Conservation (phyloP, 2,113 vertebrate genomes). For the Nannobrachium achirus region DNA sequence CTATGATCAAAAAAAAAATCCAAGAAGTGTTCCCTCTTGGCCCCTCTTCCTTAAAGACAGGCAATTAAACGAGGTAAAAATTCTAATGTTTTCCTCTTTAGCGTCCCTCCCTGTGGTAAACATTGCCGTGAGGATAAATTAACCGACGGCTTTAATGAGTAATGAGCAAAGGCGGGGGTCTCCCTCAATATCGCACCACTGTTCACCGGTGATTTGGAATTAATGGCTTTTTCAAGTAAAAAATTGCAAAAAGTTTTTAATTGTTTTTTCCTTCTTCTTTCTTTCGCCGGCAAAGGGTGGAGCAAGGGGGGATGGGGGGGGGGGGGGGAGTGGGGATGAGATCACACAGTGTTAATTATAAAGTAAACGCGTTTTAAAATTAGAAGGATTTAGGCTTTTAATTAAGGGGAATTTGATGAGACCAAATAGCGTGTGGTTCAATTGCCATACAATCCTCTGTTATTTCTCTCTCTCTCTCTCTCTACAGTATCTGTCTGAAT, state of each 20-base stretch:
- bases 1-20: slow-evolving; percentile 63
- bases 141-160: slow-evolving; percentile 77
- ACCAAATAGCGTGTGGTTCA: slow-evolving; percentile 68
- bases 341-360: slow-evolving; percentile 83
- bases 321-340: slow-evolving; percentile 35
- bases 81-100: slow-evolving; percentile 73
- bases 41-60: slow-evolving; percentile 58
- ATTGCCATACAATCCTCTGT: slow-evolving; percentile 57
- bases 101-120: slow-evolving; percentile 75
- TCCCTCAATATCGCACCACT: slow-evolving; percentile 72
- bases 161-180: slow-evolving; percentile 77
- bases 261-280: slow-evolving; percentile 70
- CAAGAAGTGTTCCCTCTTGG: slow-evolving; percentile 56
- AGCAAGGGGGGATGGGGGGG: not conserved
- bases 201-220: slow-evolving; percentile 79
- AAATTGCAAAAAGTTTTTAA: slow-evolving; percentile 82
- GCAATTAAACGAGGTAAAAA: slow-evolving; percentile 76
- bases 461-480: slow-evolving; percentile 31
- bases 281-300: not conserved
- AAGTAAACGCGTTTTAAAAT: slow-evolving; percentile 75
- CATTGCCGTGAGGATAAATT: slow-evolving; percentile 80
- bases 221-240: slow-evolving; percentile 79
- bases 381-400: slow-evolving; percentile 81
- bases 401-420: slow-evolving; percentile 80
- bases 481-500: slow-evolving; percentile 15